Evolutionary conservation across 2,797 vertebrate species (phyloP).

Genomic region (Danio jaintianensis): DNA sequence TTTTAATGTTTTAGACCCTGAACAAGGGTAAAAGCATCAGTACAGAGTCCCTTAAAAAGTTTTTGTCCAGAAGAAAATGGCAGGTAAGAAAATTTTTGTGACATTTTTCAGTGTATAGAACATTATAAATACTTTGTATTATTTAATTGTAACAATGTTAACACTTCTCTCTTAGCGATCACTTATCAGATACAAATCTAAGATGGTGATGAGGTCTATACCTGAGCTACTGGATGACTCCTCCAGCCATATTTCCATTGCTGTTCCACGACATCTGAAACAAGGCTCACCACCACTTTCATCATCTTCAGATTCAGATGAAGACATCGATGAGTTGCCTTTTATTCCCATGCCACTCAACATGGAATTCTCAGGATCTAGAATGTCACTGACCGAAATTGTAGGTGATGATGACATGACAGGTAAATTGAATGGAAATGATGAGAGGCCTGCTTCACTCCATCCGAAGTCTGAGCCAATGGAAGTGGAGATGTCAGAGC

Average conservation of each 20-base stretch:
- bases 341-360: slow-evolving; percentile 93
- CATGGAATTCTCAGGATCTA: slow-evolving; percentile 92
- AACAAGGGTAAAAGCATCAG: slow-evolving; percentile 90
- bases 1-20: slow-evolving; percentile 77
- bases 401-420: slow-evolving; percentile 84
- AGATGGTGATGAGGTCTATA: slow-evolving; percentile 95
- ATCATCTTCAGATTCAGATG: slow-evolving; percentile 96
- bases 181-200: slow-evolving; percentile 96
- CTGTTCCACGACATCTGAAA: slow-evolving; percentile 87
- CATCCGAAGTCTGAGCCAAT: slow-evolving; percentile 70
- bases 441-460: slow-evolving; percentile 60
- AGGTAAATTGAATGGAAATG: slow-evolving; percentile 71
- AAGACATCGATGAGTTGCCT: slow-evolving; percentile 92
- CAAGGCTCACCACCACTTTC: slow-evolving; percentile 87
- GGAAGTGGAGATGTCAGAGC: slow-evolving; percentile 67
- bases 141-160: slow-evolving; percentile 13
- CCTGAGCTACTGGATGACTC: slow-evolving; percentile 92
- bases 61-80: slow-evolving; percentile 94
- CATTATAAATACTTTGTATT: neutral
- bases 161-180: slow-evolving; percentile 83
- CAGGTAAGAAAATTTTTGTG: slow-evolving; percentile 81
- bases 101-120: neutral
- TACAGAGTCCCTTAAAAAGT: slow-evolving; percentile 91
- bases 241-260: slow-evolving; percentile 91
- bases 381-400: slow-evolving; percentile 93